phyloP scores from a whole-genome alignment of 2,113 vertebrate genomes.

The Micronycteris hirsuta region DNA sequence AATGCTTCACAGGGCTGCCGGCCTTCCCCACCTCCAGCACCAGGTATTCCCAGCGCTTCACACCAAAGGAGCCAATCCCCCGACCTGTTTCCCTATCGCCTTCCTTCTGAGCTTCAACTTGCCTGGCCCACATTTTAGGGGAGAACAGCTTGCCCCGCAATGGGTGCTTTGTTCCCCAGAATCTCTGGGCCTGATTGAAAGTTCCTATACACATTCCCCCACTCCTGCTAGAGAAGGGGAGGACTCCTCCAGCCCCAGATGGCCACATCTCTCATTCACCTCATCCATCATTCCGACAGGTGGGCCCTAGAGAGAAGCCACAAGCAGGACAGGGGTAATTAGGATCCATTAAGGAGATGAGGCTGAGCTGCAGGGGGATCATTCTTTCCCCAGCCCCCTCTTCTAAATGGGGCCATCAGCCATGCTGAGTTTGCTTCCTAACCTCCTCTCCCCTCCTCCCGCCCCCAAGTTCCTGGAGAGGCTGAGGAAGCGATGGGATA shows the following conservation, averaged over 20 bases:
- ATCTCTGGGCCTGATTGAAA: not conserved
- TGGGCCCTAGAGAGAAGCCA: conserved; percentile 62
- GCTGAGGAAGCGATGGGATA: not conserved
- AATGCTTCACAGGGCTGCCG: too few species aligned
- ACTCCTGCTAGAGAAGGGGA: not conserved
- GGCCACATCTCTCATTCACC: conserved; percentile 24
- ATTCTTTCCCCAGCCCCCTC: not conserved
- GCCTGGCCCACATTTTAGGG: not conserved
- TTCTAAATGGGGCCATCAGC: conserved; percentile 49
- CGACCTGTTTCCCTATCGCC: not conserved
- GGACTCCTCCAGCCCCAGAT: conserved; percentile 29
- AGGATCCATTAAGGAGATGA: conserved; percentile 74
- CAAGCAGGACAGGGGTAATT: conserved; percentile 64
- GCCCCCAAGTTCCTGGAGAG: not conserved
- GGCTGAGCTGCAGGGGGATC: conserved; percentile 12
- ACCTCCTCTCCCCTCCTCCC: not conserved
- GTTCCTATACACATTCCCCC: not conserved
- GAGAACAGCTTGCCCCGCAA: not conserved
- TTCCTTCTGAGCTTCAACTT: not conserved
- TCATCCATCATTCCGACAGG: conserved; percentile 66
- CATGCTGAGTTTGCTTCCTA: not conserved
- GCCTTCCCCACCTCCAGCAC: not conserved
- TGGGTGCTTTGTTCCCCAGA: not conserved
- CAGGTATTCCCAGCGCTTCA: not conserved
- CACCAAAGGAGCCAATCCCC: not conserved